These are phyloP conservation scores for Nesidiocoris tenuis DNA, from an alignment of 2,888 invertebrate species.

Conservation along the genomic window DNA sequence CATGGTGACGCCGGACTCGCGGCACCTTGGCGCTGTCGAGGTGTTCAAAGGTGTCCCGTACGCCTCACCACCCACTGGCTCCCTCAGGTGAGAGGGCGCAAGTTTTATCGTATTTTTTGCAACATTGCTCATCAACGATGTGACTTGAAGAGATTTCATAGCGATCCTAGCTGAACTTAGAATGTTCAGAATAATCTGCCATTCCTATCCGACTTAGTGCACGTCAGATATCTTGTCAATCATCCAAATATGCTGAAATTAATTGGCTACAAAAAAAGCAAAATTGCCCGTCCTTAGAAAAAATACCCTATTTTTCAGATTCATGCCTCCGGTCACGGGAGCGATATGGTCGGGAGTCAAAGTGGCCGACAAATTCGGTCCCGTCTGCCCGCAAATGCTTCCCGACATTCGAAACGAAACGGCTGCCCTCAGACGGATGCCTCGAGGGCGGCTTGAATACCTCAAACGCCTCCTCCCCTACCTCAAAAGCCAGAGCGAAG, in stretches of 20 bases:
- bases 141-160: too few relatives aligned
- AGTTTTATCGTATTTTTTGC: too few relatives aligned
- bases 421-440: slow-evolving; percentile 79
- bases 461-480: slow-evolving; percentile 83
- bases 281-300: too few relatives aligned
- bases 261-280: too few relatives aligned
- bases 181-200: too few relatives aligned
- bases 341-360: slow-evolving; percentile 89
- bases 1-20: slow-evolving; percentile 77
- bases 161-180: too few relatives aligned
- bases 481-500: slow-evolving; percentile 89
- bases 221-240: too few relatives aligned
- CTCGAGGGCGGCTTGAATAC: slow-evolving; percentile 83
- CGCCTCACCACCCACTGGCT: slow-evolving; percentile 86
- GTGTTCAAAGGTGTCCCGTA: slow-evolving; percentile 92
- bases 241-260: too few relatives aligned
- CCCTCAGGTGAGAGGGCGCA: slow-evolving; percentile 60
- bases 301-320: slow-evolving; percentile 57
- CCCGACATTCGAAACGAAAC: slow-evolving; percentile 81
- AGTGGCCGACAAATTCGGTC: slow-evolving; percentile 81
- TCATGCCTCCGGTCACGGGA: slow-evolving; percentile 94
- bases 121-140: too few relatives aligned
- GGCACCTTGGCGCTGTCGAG: slow-evolving; percentile 84
- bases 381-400: slow-evolving; percentile 89
- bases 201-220: too few relatives aligned